These are phyloP conservation scores for Clavelina lepadiformis DNA, from an alignment of 23 tunicate species.

Conservation along the genomic window DNA sequence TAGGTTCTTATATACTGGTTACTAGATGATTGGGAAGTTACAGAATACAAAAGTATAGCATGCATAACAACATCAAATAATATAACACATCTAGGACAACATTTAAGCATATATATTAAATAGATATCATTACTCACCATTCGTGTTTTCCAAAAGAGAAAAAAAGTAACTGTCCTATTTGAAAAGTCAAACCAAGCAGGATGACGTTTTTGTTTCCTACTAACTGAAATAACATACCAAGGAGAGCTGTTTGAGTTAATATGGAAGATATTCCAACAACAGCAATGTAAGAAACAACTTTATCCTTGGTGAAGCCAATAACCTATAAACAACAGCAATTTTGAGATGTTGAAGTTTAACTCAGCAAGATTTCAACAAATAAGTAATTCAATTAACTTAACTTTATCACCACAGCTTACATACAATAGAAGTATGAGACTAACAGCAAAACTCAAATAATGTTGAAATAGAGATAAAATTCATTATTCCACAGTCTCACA, in stretches of 20 bases:
- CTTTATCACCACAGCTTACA: too few relatives aligned
- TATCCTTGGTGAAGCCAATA: constrained; percentile 91
- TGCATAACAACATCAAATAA: not conserved
- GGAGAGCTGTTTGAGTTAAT: constrained; percentile 84
- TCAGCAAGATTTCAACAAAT: too few relatives aligned
- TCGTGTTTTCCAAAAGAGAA: constrained; percentile 81
- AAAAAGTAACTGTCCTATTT: constrained; percentile 73
- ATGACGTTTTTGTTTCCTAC: constrained; percentile 71
- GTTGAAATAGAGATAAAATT: too few relatives aligned
- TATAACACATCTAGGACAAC: not conserved
- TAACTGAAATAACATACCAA: constrained; percentile 61
- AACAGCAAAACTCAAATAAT: too few relatives aligned
- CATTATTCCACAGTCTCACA: too few relatives aligned
- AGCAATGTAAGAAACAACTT: constrained; percentile 83
- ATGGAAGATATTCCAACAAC: constrained; percentile 92
- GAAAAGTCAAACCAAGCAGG: constrained; percentile 67
- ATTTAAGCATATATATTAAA: not conserved
- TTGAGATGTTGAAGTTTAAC: too few relatives aligned
- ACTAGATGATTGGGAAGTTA: too few relatives aligned
- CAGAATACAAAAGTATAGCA: not conserved
- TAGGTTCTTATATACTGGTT: too few relatives aligned
- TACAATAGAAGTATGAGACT: too few relatives aligned
- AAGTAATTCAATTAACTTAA: too few relatives aligned
- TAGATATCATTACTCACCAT: constrained; percentile 35
- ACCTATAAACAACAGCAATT: constrained; percentile 70